Evolutionary conservation across 2,888 invertebrate genomes (phyloP).

Genomic region (Ommatoiulus sabulosus): DNA sequence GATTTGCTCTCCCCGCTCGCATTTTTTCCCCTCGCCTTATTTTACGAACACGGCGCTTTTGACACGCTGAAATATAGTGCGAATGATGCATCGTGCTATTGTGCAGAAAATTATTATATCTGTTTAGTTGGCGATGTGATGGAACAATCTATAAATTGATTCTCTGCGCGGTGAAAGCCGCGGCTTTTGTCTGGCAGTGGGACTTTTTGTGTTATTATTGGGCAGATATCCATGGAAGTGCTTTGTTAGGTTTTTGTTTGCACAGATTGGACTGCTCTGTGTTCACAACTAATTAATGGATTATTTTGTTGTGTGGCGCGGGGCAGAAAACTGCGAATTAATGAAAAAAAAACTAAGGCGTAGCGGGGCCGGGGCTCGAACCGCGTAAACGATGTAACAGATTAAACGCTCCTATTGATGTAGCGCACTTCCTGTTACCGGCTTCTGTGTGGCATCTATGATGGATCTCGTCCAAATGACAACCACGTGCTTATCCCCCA

Average conservation of each 20-base stretch:
- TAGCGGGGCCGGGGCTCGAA: background rate
- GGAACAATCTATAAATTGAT: conserved; percentile 45
- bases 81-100: conserved; percentile 39
- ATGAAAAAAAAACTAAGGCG: background rate
- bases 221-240: conserved; percentile 38
- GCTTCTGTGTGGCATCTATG: conserved; percentile 32
- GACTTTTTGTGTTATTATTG: conserved; percentile 28
- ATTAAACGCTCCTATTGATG: conserved; percentile 13
- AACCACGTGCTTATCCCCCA: conserved; percentile 3
- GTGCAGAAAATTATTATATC: conserved; percentile 48
- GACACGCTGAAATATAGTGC: conserved; percentile 41
- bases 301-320: conserved; percentile 13
- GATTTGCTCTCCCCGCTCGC: background rate
- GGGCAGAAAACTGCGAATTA: background rate
- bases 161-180: background rate
- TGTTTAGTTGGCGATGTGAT: conserved; percentile 47
- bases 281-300: conserved; percentile 45
- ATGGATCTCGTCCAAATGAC: conserved; percentile 27
- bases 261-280: conserved; percentile 39
- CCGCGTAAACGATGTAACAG: conserved; percentile 15
- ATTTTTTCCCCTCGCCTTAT: background rate
- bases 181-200: conserved; percentile 30
- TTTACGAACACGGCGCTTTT: conserved; percentile 35
- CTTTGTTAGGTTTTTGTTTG: conserved; percentile 45
- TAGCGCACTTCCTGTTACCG: conserved; percentile 14